Percentiles rank a stretch among this genome's conserved stretches.
phyloP scores from a whole-genome alignment of 1,140 invertebrate genomes.

The Hycleus phaleratus region DNA sequence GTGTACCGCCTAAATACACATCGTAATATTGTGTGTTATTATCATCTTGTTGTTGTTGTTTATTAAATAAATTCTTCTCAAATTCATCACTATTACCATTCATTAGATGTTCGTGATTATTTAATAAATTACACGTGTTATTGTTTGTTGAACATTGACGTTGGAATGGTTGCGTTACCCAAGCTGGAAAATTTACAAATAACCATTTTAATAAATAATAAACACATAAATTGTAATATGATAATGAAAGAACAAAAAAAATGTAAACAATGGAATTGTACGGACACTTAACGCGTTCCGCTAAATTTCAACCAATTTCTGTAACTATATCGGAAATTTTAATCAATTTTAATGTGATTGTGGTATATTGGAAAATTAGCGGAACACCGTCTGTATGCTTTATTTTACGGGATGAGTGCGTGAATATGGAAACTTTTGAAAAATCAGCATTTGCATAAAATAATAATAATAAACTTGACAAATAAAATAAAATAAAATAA shows the following conservation, averaged over 20 bases:
- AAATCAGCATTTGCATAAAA: slow-evolving; percentile 10
- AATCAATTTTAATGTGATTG: too few species aligned
- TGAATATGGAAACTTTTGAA: slow-evolving; percentile 24
- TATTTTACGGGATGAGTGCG: background rate
- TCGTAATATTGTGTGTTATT: slow-evolving; percentile 28
- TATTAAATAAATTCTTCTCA: background rate
- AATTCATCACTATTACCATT: slow-evolving; percentile 3
- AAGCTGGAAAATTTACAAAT: slow-evolving; percentile 17
- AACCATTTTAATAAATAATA: background rate
- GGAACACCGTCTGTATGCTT: background rate
- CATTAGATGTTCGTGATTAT: background rate
- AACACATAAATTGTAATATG: background rate
- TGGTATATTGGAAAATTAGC: too few species aligned
- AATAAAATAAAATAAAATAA: slow-evolving; percentile 1
- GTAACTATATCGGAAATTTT: too few species aligned
- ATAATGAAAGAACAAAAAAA: too few species aligned
- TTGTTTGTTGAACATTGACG: slow-evolving; percentile 29
- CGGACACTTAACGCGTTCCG: too few species aligned
- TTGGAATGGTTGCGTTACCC: slow-evolving; percentile 34
- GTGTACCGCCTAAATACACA: slow-evolving; percentile 48
- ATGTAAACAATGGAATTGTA: too few species aligned
- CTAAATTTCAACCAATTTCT: too few species aligned
- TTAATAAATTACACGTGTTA: slow-evolving; percentile 19
- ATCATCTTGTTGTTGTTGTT: slow-evolving; percentile 9
- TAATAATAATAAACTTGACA: slow-evolving; percentile 4